Percentiles rank a stretch among this genome's conserved stretches.
Evolutionary conservation across 2,797 vertebrate species (phyloP).

Genomic region (Aeoliscus strigatus): DNA sequence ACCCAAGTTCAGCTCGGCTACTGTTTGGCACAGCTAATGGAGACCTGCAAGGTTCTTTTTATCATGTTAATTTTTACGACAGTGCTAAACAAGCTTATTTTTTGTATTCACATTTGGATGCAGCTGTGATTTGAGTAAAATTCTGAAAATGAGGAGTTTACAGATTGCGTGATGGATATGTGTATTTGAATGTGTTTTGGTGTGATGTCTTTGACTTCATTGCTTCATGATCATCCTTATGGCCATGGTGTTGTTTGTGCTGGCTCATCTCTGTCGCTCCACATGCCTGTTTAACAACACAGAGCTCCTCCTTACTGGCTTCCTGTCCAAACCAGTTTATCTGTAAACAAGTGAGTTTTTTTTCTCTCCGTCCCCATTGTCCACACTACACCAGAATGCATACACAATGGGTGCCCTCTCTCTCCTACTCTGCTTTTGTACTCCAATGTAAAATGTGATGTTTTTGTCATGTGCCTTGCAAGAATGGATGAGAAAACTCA

Average conservation of each 20-base stretch:
- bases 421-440: constrained; percentile 51
- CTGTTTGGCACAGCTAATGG: constrained; percentile 51
- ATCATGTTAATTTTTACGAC: constrained; percentile 41
- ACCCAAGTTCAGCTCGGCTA: constrained; percentile 43
- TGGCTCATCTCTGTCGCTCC: constrained; percentile 72
- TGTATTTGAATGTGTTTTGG: constrained; percentile 6
- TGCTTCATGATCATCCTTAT: constrained; percentile 59
- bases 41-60: constrained; percentile 39
- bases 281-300: constrained; percentile 73
- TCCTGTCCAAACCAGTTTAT: constrained; percentile 80
- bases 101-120: no score
- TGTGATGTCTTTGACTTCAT: constrained; percentile 33
- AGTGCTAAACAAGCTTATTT: constrained; percentile 32
- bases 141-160: no score
- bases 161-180: constrained; percentile 2
- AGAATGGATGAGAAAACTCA: no score
- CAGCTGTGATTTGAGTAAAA: no score
- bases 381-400: constrained; percentile 67
- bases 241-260: constrained; percentile 66
- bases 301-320: constrained; percentile 74
- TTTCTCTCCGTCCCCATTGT: constrained; percentile 69
- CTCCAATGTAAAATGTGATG: constrained; percentile 41
- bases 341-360: constrained; percentile 78
- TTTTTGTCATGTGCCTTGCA: constrained; percentile 16
- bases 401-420: constrained; percentile 64